Evolutionary conservation across 2,113 vertebrate species (phyloP).

Genomic region (Prolemur simus): DNA sequence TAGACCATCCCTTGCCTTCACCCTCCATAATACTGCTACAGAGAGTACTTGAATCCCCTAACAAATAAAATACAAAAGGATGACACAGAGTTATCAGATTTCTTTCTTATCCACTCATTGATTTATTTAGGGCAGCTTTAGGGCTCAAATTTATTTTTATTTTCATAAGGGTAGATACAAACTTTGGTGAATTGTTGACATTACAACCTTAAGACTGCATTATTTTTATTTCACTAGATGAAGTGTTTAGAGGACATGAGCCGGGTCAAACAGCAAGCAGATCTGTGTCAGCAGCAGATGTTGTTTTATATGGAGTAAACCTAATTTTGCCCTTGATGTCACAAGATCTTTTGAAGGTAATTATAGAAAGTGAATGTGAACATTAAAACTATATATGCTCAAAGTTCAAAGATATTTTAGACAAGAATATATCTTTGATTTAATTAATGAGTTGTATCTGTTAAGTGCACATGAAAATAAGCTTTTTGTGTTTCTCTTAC

Average conservation of each 20-base stretch:
- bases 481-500: background rate
- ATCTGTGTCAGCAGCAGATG: constrained; percentile 96
- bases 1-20: background rate
- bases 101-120: background rate
- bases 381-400: background rate
- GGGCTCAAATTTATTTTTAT: background rate
- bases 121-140: background rate
- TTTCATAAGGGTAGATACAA: background rate
- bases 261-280: constrained; percentile 91
- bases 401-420: background rate
- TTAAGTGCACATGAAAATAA: background rate
- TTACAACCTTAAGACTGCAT: background rate
- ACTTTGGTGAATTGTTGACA: background rate
- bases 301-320: constrained; percentile 98
- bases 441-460: background rate
- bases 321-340: constrained; percentile 98
- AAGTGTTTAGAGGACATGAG: constrained; percentile 97
- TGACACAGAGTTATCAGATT: background rate
- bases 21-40: background rate
- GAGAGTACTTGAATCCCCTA: too few species aligned
- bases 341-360: constrained; percentile 97
- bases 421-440: background rate
- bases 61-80: background rate
- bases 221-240: constrained; percentile 85
- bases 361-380: background rate